Evolutionary conservation across 2,797 vertebrate species (phyloP), one percentile per base, ranked within the genome.

Genomic region (Catamblyrhynchus diadema): DNA sequence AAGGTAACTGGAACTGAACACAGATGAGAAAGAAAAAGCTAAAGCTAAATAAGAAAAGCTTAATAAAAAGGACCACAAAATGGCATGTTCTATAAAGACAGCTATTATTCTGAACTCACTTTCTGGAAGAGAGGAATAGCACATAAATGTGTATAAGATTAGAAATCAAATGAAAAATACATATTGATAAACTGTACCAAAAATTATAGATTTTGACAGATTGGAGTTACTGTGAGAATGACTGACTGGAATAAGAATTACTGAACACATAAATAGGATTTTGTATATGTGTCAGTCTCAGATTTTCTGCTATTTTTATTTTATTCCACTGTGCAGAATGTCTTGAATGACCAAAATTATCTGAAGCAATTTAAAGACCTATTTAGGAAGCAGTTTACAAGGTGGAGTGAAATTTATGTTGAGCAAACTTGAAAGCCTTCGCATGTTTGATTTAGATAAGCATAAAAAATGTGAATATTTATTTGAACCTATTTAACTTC

Each of bases 401-500:
- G 62, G 33, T 79, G 48, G 48, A 93, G 8, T 54, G 67, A 92
- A 93, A 66, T 61, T 53, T 91, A 6, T 50, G 45, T 70, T 62
- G 37, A 60, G 24, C 22, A 67, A 92, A 93, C 72, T 81, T 85
- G 48, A 87, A 91, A 95, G 87, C 47, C 33, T 90, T 89, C 61
- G 50, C 35, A 80, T 16, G 41, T 81, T 88, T 91, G 75, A 80
- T 86, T 86, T 78, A 83, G 66, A 87, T 84, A 79, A 86, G n/a
- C 30, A 69, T 67, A 41, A 2, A 39, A 85, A 80, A 8, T 1
- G 2, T 72, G 57, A 90, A 78, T 93, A 91, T 74, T 95, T 93
- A 81, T 91, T 94, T 90, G 65, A 96, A 83, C 18, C 39, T 80
- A 61, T 73, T 92, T 93, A 79, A 84, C 35, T 88, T 95, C 61